Evolutionary conservation across 2,888 invertebrate species (phyloP).

Genomic region (Nowickia ferox): DNA sequence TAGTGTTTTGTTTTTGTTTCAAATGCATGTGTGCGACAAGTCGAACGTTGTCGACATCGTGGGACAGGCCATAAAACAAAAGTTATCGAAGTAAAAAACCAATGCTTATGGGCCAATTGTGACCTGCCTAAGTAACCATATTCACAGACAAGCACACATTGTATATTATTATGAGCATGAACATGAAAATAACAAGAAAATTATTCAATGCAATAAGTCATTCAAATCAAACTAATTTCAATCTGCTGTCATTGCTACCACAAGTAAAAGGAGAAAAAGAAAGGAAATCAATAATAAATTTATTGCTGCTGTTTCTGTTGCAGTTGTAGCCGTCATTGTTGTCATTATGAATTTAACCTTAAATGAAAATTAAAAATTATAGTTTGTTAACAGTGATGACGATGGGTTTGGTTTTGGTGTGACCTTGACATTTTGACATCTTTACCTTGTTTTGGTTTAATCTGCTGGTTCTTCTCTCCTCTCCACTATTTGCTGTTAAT

Average conservation of each 20-base stretch:
- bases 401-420: slow-evolving; percentile 39
- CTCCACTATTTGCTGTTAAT: slow-evolving; percentile 12
- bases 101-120: too few relatives aligned
- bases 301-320: neutral
- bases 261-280: neutral
- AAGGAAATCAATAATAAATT: slow-evolving; percentile 23
- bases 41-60: too few relatives aligned
- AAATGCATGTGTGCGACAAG: too few relatives aligned
- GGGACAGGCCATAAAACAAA: too few relatives aligned
- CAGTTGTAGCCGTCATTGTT: neutral
- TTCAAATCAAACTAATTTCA: slow-evolving; percentile 1
- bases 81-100: too few relatives aligned
- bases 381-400: slow-evolving; percentile 53
- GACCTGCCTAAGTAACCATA: neutral
- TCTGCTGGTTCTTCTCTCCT: neutral
- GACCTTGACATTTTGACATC: slow-evolving; percentile 68
- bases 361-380: slow-evolving; percentile 62
- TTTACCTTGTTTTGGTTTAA: slow-evolving; percentile 64
- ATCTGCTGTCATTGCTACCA: neutral
- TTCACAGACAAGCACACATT: neutral
- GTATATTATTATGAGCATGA: too few relatives aligned
- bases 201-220: neutral
- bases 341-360: slow-evolving; percentile 37
- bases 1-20: too few relatives aligned
- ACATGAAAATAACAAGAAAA: neutral